Percentiles rank a stretch among this genome's conserved stretches.
phyloP scores from a whole-genome alignment of 1,140 invertebrate species.

The Polypedilum pembai region DNA sequence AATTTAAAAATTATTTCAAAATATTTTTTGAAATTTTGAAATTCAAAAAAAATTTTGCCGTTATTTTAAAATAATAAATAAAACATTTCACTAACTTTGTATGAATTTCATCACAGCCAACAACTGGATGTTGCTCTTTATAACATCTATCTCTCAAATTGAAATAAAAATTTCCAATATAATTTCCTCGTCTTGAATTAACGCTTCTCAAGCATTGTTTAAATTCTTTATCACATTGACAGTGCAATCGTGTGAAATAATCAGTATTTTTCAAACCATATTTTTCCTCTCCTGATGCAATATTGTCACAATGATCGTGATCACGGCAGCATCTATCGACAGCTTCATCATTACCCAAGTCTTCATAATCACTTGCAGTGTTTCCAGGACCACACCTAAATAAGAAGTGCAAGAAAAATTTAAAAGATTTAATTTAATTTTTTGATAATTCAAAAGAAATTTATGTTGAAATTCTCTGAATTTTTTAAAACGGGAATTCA shows the following conservation, averaged over 20 bases:
- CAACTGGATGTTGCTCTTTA: conserved; percentile 56
- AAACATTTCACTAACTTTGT: conserved; percentile 35
- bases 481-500: too few species aligned
- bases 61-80: not conserved
- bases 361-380: conserved; percentile 55
- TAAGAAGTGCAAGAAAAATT: too few species aligned
- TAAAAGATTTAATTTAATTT: too few species aligned
- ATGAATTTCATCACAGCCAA: conserved; percentile 47
- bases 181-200: conserved; percentile 44
- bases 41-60: not conserved
- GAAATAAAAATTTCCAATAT: conserved; percentile 62
- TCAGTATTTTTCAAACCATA: conserved; percentile 56
- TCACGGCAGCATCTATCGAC: conserved; percentile 69
- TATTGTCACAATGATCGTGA: conserved; percentile 67
- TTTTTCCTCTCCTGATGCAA: conserved; percentile 50
- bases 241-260: conserved; percentile 55
- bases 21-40: too few species aligned
- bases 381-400: conserved; percentile 64
- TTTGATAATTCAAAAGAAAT: too few species aligned
- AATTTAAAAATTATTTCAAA: too few species aligned
- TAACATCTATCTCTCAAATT: conserved; percentile 59
- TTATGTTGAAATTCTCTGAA: too few species aligned
- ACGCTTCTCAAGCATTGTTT: conserved; percentile 54
- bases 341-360: conserved; percentile 56
- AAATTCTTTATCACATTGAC: conserved; percentile 61